Conservation (phyloP, 2,888 invertebrate genomes). For the Trachelus iudaicus region DNA sequence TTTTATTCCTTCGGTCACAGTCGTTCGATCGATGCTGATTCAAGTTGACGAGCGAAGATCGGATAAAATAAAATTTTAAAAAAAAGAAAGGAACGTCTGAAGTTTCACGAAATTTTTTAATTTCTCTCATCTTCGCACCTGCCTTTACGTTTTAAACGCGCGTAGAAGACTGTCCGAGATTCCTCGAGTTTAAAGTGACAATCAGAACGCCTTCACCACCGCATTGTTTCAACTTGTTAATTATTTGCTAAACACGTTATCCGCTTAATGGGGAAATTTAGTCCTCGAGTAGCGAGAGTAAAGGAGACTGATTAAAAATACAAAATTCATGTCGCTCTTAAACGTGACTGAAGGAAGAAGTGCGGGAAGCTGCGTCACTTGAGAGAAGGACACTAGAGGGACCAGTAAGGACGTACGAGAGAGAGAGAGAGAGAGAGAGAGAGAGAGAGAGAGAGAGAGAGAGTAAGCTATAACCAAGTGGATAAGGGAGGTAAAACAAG, state of each 20-base stretch:
- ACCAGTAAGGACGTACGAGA: background rate
- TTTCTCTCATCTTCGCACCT: background rate
- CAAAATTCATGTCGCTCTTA: constrained; percentile 27
- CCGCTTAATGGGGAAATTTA: constrained; percentile 35
- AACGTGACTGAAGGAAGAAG: constrained; percentile 12
- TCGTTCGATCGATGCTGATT: background rate
- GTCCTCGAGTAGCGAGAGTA: constrained; percentile 11
- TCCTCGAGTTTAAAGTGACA: background rate
- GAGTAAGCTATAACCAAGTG: no score
- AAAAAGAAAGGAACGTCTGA: background rate
- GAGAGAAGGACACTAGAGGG: constrained; percentile 14
- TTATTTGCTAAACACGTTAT: constrained; percentile 40
- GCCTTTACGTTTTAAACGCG: background rate
- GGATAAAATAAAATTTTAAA: background rate
- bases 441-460: no score
- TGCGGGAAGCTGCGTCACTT: constrained; percentile 15
- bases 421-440: no score
- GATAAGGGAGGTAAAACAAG: no score
- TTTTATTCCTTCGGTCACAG: background rate
- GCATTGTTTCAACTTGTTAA: constrained; percentile 34
- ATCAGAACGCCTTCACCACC: background rate
- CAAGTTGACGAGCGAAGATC: background rate
- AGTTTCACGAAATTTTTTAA: background rate
- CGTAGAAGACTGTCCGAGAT: background rate
- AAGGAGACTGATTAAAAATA: constrained; percentile 33